Base-by-base conservation (phyloP, 2,888 invertebrate species). In the Sericinus montela region DNA sequence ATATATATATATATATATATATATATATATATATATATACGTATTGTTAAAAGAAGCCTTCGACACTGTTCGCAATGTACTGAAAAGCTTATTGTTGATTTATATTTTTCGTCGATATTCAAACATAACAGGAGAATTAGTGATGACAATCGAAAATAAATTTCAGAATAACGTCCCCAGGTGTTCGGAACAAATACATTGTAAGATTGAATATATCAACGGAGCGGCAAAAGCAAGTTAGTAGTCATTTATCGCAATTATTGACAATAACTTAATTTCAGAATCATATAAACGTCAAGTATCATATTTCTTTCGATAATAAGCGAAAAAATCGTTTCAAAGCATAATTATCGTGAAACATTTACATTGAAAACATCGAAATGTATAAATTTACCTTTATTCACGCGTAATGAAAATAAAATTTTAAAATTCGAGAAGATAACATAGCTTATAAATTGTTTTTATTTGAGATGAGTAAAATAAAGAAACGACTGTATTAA, bases 171-270 rank as follows among this genome's bases (percentile, higher is more conserved):
- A 48, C 72, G 67, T 72, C 65, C 68, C n/a, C n/a, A n/a, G 64
- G 72, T 53, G 55, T 45, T 64, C 52, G 51, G 57, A 64, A 83
- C 83, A 84, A 82, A 82, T 80, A 66, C 73, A 59, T 69, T 72
- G 30, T n/a, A n/a, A n/a, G n/a, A n/a, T 19, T 19, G 19, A 29
- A 63, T 69, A 65, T 59, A 57, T 52, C 59, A 59, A 63, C 57
- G 58, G 48, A 54, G 55, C 60, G 54, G 51, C n/a, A n/a, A n/a
- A n/a, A 55, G 61, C 58, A 62, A 68, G 56, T 71, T 67, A 58
- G 46, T 52, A 51, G 55, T 48, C 55, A 55, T 59, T 53, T 55
- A 52, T 48, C 38, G 41, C 43, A 51, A 51, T 52, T 54, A 54
- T 58, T 47, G 29, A 48, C 45, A 41, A 46, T 57, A 55, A 62